These are phyloP conservation scores for Lasioglossum morio DNA, from an alignment of 2,888 invertebrate genomes.

Conservation along the genomic window DNA sequence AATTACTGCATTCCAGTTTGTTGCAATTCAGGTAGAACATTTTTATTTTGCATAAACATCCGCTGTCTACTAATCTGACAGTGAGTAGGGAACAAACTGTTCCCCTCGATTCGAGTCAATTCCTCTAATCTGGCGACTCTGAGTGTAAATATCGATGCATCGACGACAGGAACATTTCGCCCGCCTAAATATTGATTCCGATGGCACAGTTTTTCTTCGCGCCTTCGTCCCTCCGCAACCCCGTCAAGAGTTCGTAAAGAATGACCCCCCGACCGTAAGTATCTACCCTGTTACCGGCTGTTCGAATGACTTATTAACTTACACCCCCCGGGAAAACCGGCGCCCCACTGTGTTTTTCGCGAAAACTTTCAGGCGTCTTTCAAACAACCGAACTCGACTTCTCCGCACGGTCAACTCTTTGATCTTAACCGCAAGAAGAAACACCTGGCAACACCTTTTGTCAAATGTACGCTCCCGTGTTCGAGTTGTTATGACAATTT, in stretches of 20 bases:
- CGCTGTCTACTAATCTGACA: too few species aligned
- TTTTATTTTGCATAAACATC: too few species aligned
- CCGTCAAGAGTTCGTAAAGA: conserved; percentile 32
- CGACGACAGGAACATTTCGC: conserved; percentile 18
- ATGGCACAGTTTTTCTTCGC: conserved; percentile 42
- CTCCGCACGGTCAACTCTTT: background rate
- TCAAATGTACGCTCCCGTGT: background rate
- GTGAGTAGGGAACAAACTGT: too few species aligned
- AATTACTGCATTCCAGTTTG: too few species aligned
- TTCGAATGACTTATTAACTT: conserved; percentile 68
- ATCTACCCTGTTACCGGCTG: conserved; percentile 42
- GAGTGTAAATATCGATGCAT: conserved; percentile 2
- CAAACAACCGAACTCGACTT: conserved; percentile 20
- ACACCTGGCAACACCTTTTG: background rate
- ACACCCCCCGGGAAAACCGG: conserved; percentile 57
- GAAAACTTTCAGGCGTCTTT: conserved; percentile 33
- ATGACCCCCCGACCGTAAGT: conserved; percentile 26
- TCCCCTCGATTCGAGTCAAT: too few species aligned
- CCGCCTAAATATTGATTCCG: conserved; percentile 36
- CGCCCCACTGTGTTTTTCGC: conserved; percentile 20
- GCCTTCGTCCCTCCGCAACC: background rate
- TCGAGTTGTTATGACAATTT: background rate
- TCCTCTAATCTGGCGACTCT: too few species aligned
- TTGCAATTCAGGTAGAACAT: too few species aligned
- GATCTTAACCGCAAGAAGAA: conserved; percentile 7